Conservation (phyloP, 2,113 vertebrate species). For the Chaetorhynchus papuensis region DNA sequence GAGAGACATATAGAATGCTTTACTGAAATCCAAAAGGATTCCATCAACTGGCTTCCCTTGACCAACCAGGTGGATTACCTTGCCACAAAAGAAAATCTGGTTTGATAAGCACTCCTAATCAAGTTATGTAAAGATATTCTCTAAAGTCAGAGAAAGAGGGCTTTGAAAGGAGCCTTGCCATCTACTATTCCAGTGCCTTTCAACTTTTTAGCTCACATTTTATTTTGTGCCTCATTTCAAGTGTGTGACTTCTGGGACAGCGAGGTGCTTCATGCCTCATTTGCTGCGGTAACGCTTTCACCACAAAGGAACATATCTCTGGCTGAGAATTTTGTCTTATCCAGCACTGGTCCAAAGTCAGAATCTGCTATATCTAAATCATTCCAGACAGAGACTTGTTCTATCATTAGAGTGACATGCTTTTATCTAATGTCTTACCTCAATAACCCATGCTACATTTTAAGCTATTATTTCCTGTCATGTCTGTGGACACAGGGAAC, state of each 20-base stretch:
- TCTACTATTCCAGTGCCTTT: neutral
- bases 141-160: neutral
- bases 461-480: neutral
- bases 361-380: neutral
- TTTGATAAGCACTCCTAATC: neutral
- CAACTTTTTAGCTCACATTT: neutral
- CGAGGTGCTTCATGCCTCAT: conserved; percentile 28
- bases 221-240: conserved; percentile 23
- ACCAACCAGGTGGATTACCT: neutral
- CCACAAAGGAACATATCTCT: conserved; percentile 9
- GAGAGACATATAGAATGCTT: neutral
- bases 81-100: neutral
- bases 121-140: neutral
- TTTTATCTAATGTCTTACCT: conserved; percentile 16
- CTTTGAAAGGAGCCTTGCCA: neutral
- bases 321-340: conserved; percentile 29
- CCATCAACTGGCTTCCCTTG: neutral
- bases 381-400: conserved; percentile 11
- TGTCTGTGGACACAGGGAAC: neutral
- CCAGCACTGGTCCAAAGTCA: neutral
- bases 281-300: neutral
- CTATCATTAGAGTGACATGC: neutral
- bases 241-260: conserved; percentile 27
- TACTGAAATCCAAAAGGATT: neutral
- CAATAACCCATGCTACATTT: neutral